These are phyloP conservation scores for Collichthys lucidus DNA, from an alignment of 2,113 vertebrate species.

Conservation along the genomic window DNA sequence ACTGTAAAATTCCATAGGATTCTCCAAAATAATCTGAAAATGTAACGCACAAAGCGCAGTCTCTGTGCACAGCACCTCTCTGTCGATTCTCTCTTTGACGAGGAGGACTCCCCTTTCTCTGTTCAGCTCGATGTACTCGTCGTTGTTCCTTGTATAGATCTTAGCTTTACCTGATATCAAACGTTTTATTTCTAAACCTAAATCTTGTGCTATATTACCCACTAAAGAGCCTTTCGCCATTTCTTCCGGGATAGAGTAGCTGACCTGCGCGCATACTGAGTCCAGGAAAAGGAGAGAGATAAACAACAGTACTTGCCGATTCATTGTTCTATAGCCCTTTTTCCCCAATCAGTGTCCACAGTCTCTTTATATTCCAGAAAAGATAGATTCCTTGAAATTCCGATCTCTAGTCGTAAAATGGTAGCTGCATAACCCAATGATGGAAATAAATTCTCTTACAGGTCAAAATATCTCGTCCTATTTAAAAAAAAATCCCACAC, in stretches of 20 bases:
- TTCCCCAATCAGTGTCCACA: too few species aligned
- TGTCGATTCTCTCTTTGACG: too few species aligned
- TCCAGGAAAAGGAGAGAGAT: not conserved
- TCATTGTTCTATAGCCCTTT: constrained; percentile 22
- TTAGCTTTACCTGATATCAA: constrained; percentile 73
- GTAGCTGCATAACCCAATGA: too few species aligned
- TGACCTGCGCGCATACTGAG: not conserved
- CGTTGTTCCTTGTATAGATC: constrained; percentile 73
- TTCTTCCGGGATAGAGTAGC: constrained; percentile 40
- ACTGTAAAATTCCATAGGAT: constrained; percentile 81
- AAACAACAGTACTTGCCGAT: not conserved
- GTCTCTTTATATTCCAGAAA: too few species aligned
- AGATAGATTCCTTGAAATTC: too few species aligned
- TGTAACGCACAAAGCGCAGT: too few species aligned
- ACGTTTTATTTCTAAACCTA: constrained; percentile 50
- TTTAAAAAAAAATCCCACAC: too few species aligned
- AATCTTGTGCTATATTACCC: not conserved
- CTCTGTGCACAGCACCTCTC: too few species aligned
- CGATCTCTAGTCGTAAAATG: too few species aligned
- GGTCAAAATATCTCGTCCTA: too few species aligned
- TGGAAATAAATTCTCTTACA: too few species aligned
- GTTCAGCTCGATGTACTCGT: constrained; percentile 70
- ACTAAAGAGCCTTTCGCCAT: not conserved
- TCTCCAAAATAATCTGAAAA: constrained; percentile 61
- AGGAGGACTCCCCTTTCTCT: too few species aligned